phyloP scores from a whole-genome alignment of 2,888 invertebrate species.

The Caenorhabditis wallacei region DNA sequence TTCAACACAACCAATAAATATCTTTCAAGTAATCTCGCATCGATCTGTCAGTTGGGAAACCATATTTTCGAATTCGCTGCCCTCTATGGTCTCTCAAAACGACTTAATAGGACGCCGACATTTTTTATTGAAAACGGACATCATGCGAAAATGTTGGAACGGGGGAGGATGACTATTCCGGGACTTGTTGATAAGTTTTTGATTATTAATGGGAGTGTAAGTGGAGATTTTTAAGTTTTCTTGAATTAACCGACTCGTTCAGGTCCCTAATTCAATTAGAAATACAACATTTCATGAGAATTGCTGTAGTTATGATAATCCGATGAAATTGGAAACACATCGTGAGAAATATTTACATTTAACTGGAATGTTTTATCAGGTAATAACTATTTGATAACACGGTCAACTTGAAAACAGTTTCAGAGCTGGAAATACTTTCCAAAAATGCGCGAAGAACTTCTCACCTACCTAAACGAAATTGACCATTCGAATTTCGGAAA shows the following conservation, averaged over 20 bases:
- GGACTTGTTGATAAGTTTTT: slow-evolving; percentile 17
- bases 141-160: slow-evolving; percentile 14
- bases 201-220: slow-evolving; percentile 23
- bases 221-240: slow-evolving; percentile 2
- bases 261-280: slow-evolving; percentile 9
- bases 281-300: background rate
- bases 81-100: slow-evolving; percentile 5
- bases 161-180: background rate
- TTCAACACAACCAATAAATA: background rate
- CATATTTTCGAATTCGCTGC: slow-evolving; percentile 31
- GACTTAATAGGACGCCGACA: background rate
- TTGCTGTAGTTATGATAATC: slow-evolving; percentile 23
- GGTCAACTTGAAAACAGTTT: background rate
- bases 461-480: background rate
- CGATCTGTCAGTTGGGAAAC: slow-evolving; percentile 17
- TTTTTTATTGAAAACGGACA: slow-evolving; percentile 25
- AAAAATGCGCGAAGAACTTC: background rate
- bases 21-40: slow-evolving; percentile 15
- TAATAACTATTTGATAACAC: background rate
- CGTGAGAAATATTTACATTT: slow-evolving; percentile 12
- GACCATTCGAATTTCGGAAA: slow-evolving; percentile 15
- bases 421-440: slow-evolving; percentile 30
- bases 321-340: background rate
- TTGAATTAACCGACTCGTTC: no score
- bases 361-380: slow-evolving; percentile 22